Evolutionary conservation across 2,888 invertebrate genomes (phyloP).

Genomic region (Melipona beecheii): DNA sequence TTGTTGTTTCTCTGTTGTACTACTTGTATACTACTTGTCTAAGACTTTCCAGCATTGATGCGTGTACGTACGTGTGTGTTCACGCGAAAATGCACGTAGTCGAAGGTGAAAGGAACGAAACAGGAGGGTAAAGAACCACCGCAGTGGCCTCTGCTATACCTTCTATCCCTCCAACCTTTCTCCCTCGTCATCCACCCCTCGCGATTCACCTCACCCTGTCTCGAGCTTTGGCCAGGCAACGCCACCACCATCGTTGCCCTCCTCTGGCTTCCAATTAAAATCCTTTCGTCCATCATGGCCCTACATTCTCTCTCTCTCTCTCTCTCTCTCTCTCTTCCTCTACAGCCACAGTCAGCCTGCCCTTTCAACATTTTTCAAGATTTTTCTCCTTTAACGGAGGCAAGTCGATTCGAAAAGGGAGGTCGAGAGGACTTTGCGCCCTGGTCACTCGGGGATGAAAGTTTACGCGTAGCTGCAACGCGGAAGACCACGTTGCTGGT

Average conservation of each 20-base stretch:
- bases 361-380: constrained; percentile 74
- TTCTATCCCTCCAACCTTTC: constrained; percentile 34
- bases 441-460: constrained; percentile 63
- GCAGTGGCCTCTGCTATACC: constrained; percentile 39
- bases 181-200: constrained; percentile 11
- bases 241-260: constrained; percentile 44
- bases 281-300: constrained; percentile 67
- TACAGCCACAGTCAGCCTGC: constrained; percentile 31
- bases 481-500: too few species aligned
- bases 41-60: too few species aligned
- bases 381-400: constrained; percentile 68
- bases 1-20: too few species aligned
- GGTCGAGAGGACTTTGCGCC: constrained; percentile 49
- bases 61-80: neutral
- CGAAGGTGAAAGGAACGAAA: constrained; percentile 52
- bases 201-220: constrained; percentile 47
- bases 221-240: constrained; percentile 44
- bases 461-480: constrained; percentile 32
- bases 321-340: neutral
- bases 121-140: constrained; percentile 67
- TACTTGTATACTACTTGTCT: too few species aligned
- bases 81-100: constrained; percentile 41
- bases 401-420: constrained; percentile 48
- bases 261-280: constrained; percentile 72
- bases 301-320: constrained; percentile 7